Conservation (phyloP, 1,140 invertebrate species). For the Agraylea sexmaculata region DNA sequence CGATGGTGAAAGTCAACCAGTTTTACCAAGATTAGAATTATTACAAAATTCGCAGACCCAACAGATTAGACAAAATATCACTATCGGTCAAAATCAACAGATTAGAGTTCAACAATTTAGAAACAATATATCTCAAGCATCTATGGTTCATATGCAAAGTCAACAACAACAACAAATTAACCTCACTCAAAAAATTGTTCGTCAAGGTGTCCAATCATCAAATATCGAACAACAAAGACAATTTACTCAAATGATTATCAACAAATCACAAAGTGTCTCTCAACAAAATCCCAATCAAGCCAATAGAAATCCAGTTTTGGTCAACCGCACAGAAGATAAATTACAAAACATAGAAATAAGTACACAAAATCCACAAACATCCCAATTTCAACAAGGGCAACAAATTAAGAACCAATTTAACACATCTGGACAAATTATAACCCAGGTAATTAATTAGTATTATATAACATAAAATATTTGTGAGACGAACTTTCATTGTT, state of each 20-base stretch:
- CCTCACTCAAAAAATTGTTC: slow-evolving; percentile 34
- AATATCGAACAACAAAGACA: slow-evolving; percentile 15
- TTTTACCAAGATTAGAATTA: slow-evolving; percentile 12
- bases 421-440: too few relatives aligned
- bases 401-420: too few relatives aligned
- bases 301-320: too few relatives aligned
- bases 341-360: too few relatives aligned
- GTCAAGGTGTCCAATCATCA: slow-evolving; percentile 14
- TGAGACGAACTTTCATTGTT: too few relatives aligned
- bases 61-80: slow-evolving; percentile 10
- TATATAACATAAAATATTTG: too few relatives aligned
- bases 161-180: slow-evolving; percentile 17
- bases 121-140: slow-evolving; percentile 9
- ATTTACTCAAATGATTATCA: slow-evolving; percentile 17
- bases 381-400: too few relatives aligned
- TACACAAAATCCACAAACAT: too few relatives aligned
- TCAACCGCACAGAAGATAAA: too few relatives aligned
- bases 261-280: slow-evolving; percentile 10
- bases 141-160: slow-evolving; percentile 12
- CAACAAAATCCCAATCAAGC: too few relatives aligned
- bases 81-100: slow-evolving; percentile 10
- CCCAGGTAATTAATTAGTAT: too few relatives aligned
- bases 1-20: slow-evolving; percentile 6
- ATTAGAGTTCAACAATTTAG: slow-evolving; percentile 15
- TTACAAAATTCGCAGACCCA: slow-evolving; percentile 15